These are phyloP conservation scores for Calonectris borealis DNA, from an alignment of 2,113 vertebrate genomes.

Conservation along the genomic window DNA sequence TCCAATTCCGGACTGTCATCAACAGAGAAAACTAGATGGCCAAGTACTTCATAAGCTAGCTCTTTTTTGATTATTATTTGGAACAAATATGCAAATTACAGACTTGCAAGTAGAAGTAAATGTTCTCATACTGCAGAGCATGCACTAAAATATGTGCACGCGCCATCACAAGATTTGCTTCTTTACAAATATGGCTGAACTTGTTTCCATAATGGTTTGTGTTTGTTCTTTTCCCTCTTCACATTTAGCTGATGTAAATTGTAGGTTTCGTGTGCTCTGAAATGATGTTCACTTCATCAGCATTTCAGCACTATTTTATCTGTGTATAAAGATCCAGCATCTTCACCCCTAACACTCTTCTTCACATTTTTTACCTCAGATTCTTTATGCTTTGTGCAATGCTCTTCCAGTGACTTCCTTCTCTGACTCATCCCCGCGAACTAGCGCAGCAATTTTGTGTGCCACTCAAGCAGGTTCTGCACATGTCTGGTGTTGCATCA, in stretches of 20 bases:
- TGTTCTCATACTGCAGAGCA: slow-evolving; percentile 51
- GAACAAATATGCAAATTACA: slow-evolving; percentile 26
- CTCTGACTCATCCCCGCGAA: slow-evolving; percentile 55
- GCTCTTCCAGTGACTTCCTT: slow-evolving; percentile 41
- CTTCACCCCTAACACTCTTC: slow-evolving; percentile 41
- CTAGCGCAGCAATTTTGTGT: slow-evolving; percentile 38
- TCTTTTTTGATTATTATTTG: not conserved
- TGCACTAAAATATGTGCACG: slow-evolving; percentile 42
- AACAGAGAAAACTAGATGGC: not conserved
- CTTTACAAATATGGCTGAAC: slow-evolving; percentile 61
- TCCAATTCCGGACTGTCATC: not conserved
- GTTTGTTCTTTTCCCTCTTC: slow-evolving; percentile 60
- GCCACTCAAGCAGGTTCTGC: slow-evolving; percentile 61
- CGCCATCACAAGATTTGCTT: slow-evolving; percentile 55
- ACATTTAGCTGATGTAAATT: slow-evolving; percentile 64
- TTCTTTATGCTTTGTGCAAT: slow-evolving; percentile 29
- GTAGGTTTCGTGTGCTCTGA: slow-evolving; percentile 57
- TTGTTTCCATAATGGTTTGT: slow-evolving; percentile 56
- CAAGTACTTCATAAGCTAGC: not conserved
- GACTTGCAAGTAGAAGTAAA: slow-evolving; percentile 42
- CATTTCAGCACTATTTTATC: slow-evolving; percentile 60
- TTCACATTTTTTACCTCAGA: slow-evolving; percentile 57
- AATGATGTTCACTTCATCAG: slow-evolving; percentile 67
- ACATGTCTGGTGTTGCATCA: slow-evolving; percentile 56
- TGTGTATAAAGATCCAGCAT: slow-evolving; percentile 51